Percentiles rank a stretch among this genome's conserved stretches.
Conservation (phyloP, 2,888 invertebrate species). For the Melanchra persicariae region DNA sequence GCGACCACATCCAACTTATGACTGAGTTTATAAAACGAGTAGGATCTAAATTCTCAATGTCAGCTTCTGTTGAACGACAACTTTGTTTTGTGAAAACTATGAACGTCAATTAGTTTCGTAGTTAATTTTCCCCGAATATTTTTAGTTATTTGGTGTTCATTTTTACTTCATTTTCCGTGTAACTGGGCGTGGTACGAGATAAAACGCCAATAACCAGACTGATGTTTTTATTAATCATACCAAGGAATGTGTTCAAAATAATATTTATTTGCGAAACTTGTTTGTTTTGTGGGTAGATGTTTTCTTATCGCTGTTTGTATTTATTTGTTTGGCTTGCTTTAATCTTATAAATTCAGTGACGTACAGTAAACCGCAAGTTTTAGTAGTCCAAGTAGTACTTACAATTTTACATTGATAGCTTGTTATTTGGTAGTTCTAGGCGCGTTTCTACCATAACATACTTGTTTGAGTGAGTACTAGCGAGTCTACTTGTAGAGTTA, state of each 20-base stretch:
- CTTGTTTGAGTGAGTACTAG: too few relatives aligned
- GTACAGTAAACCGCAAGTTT: too few relatives aligned
- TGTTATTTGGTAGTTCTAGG: too few relatives aligned
- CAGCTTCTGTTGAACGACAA: constrained; percentile 23
- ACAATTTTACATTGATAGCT: too few relatives aligned
- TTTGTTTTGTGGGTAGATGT: background rate
- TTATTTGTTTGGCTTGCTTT: too few relatives aligned
- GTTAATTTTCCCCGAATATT: background rate
- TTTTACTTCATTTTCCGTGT: background rate
- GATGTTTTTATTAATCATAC: constrained; percentile 31
- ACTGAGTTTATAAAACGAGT: constrained; percentile 30
- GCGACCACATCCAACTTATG: background rate
- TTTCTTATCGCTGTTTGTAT: too few relatives aligned
- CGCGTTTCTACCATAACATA: too few relatives aligned
- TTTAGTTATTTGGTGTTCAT: background rate
- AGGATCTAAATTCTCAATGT: constrained; percentile 43
- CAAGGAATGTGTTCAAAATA: too few relatives aligned
- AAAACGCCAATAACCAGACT: constrained; percentile 23
- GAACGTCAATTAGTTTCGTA: background rate
- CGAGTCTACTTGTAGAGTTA: too few relatives aligned
- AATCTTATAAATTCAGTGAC: too few relatives aligned
- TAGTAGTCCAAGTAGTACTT: too few relatives aligned
- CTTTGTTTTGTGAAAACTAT: constrained; percentile 11
- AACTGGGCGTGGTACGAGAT: constrained; percentile 13
- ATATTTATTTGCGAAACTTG: constrained; percentile 2